phyloP scores from a whole-genome alignment of 2,113 vertebrate genomes.

The Vulpes vulpes region DNA sequence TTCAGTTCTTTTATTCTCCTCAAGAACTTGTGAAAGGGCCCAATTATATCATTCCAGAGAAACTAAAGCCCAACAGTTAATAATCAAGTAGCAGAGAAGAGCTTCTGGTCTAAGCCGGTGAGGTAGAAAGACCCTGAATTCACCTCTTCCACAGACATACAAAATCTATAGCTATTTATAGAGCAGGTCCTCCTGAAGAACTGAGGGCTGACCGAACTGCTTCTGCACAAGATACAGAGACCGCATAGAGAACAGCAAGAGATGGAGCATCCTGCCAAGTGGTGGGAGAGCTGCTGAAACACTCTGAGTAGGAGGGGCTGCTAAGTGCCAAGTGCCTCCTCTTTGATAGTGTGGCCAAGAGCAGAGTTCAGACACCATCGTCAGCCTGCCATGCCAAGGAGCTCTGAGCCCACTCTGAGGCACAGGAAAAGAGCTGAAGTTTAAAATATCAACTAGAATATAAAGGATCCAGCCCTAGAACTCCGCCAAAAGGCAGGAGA shows the following conservation, averaged over 20 bases:
- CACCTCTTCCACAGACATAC: background rate
- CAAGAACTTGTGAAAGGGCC: background rate
- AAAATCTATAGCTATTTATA: background rate
- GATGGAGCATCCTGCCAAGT: background rate
- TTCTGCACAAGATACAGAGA: background rate
- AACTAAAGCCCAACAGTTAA: background rate
- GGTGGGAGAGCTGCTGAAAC: background rate
- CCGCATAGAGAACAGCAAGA: background rate
- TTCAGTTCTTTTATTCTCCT: background rate
- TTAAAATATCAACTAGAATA: background rate
- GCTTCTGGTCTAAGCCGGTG: background rate
- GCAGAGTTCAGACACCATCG: background rate
- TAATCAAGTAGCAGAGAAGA: background rate
- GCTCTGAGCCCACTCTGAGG: background rate
- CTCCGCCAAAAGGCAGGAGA: background rate
- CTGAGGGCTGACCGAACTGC: background rate
- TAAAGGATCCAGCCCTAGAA: background rate
- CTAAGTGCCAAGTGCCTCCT: background rate
- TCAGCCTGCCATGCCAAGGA: background rate
- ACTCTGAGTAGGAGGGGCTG: background rate
- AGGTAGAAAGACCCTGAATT: background rate
- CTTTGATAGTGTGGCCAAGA: background rate
- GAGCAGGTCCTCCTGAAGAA: background rate
- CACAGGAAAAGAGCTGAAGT: background rate
- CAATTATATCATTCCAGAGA: background rate